phyloP scores from a whole-genome alignment of 2,888 invertebrate genomes.

The Ametastegia equiseti region DNA sequence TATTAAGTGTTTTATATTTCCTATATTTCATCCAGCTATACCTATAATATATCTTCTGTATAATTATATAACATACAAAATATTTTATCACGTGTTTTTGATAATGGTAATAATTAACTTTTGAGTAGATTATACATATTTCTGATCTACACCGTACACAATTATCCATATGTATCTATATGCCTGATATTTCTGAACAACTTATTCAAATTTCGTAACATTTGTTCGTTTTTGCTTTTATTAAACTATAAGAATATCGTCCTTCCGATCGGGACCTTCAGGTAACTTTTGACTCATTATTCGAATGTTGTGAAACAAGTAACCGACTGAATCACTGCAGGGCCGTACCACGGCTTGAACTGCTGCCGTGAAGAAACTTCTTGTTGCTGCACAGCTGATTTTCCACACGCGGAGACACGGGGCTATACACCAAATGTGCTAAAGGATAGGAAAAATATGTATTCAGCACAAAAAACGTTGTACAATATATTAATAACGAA shows the following conservation, averaged over 20 bases:
- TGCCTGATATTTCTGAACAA: background rate
- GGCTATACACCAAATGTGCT: slow-evolving; percentile 87
- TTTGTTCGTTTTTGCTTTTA: background rate
- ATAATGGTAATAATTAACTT: background rate
- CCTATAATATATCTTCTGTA: background rate
- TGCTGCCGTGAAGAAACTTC: slow-evolving; percentile 79
- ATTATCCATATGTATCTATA: background rate
- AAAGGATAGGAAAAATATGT: slow-evolving; percentile 61
- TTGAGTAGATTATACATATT: background rate
- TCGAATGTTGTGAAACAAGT: slow-evolving; percentile 80
- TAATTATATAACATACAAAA: background rate
- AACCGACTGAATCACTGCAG: slow-evolving; percentile 80
- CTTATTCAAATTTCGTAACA: background rate
- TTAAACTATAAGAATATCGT: slow-evolving; percentile 65
- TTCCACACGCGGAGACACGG: slow-evolving; percentile 83
- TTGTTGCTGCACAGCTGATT: slow-evolving; percentile 82
- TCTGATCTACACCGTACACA: background rate
- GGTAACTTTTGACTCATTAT: slow-evolving; percentile 78
- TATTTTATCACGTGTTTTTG: background rate
- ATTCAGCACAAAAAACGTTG: slow-evolving; percentile 34
- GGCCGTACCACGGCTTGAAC: slow-evolving; percentile 82
- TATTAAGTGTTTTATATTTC: background rate
- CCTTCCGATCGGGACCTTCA: slow-evolving; percentile 77
- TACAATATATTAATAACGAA: slow-evolving; percentile 25
- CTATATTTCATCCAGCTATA: background rate